These are phyloP conservation scores for Villa cingulata DNA, from an alignment of 2,888 invertebrate species.

Conservation along the genomic window DNA sequence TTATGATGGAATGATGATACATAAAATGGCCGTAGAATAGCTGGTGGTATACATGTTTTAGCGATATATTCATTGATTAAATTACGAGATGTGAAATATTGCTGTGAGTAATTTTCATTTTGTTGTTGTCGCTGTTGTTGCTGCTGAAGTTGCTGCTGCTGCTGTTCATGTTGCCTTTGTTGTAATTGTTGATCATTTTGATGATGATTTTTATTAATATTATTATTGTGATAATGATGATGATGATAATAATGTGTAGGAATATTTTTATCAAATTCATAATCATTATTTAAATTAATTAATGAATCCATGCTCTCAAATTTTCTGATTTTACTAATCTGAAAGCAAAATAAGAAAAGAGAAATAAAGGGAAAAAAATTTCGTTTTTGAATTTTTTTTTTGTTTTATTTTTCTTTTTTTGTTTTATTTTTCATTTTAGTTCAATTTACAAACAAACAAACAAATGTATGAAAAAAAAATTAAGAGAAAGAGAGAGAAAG, in stretches of 20 bases:
- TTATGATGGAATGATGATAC: slow-evolving; percentile 1
- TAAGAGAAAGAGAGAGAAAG: too few species aligned
- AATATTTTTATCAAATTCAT: too few species aligned
- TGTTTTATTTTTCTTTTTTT: not conserved
- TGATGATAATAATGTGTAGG: too few species aligned
- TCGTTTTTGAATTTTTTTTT: not conserved
- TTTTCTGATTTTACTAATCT: slow-evolving; percentile 7
- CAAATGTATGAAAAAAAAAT: too few species aligned
- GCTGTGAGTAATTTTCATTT: too few species aligned
- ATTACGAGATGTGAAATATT: slow-evolving; percentile 10
- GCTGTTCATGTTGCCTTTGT: too few species aligned
- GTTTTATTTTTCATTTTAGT: not conserved
- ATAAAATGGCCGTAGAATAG: slow-evolving; percentile 15
- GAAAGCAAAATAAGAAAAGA: slow-evolving; percentile 1
- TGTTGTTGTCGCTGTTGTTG: not conserved
- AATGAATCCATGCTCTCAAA: slow-evolving; percentile 7
- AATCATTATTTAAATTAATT: not conserved
- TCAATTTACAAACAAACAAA: too few species aligned
- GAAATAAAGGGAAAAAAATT: not conserved
- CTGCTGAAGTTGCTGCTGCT: too few species aligned
- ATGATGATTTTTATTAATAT: not conserved
- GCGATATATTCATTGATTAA: slow-evolving; percentile 17
- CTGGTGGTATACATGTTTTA: slow-evolving; percentile 14
- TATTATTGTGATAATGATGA: not conserved
- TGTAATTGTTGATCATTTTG: not conserved